Percentiles rank a stretch among this genome's conserved stretches.
These are phyloP conservation scores for Acipenser oxyrinchus DNA, from an alignment of 2,797 vertebrate genomes.

Conservation along the genomic window DNA sequence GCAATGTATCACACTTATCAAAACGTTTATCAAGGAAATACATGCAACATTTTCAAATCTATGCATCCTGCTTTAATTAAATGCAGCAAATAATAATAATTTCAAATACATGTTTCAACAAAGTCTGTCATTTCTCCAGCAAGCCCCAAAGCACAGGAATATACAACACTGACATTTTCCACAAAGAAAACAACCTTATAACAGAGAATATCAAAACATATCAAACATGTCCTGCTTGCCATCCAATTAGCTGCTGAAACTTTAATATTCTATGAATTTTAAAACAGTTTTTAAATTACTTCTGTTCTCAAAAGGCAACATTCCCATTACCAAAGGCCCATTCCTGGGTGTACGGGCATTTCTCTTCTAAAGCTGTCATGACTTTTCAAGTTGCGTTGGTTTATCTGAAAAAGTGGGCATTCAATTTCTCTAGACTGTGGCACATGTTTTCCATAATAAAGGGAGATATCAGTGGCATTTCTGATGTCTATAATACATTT, in stretches of 20 bases:
- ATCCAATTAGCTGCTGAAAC: slow-evolving; percentile 23
- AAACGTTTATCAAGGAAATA: too few relatives aligned
- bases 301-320: background rate
- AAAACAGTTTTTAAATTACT: slow-evolving; percentile 22
- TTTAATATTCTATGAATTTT: slow-evolving; percentile 25
- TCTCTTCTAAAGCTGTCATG: background rate
- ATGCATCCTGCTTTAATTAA: too few relatives aligned
- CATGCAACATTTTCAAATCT: too few relatives aligned
- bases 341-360: background rate
- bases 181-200: slow-evolving; percentile 46
- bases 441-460: too few relatives aligned
- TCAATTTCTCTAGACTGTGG: too few relatives aligned
- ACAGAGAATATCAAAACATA: slow-evolving; percentile 35
- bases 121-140: slow-evolving; percentile 56
- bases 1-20: too few relatives aligned
- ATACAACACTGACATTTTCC: slow-evolving; percentile 50
- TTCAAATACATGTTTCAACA: background rate
- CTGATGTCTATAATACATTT: too few relatives aligned
- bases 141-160: slow-evolving; percentile 50
- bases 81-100: too few relatives aligned
- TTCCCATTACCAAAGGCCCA: background rate
- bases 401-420: too few relatives aligned
- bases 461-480: too few relatives aligned
- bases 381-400: too few relatives aligned
- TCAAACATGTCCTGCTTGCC: slow-evolving; percentile 30